Base-by-base conservation (phyloP, 2,797 vertebrate species). In the Propithecus deckenii region DNA sequence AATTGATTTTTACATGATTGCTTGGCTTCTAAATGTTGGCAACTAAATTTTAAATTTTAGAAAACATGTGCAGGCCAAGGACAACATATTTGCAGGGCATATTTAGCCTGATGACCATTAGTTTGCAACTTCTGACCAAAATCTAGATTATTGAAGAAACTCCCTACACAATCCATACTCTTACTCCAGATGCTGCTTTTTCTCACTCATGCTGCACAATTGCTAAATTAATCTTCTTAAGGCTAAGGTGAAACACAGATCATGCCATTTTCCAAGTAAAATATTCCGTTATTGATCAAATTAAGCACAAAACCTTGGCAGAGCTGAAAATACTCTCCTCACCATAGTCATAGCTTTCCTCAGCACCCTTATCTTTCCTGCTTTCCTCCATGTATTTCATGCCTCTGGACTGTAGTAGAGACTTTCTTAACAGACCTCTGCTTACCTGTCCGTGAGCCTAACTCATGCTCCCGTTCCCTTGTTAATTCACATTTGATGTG, bases 11-110 rank as follows among this genome's bases (percentile, higher is more conserved):
- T 15, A 48, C 10, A 23, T 79, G 11, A 20, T 59, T 8, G 41
- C 15, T 48, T 17, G 28, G 20, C 67, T 84, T 84, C 43, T 89
- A 71, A 84, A 89, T 38, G 15, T 65, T 41, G 63, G 57, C 14
- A 85, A 43, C n/a, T 84, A 52, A 65, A n/a, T 46, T 89, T 75
- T 76, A 55, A 72, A 48, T 71, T 89, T 93, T 86, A 93, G 91
- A 74, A 86, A 89, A 85, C 22, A 86, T 74, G 22, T 18, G 25
- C 32, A 89, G 74, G 23, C 32, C 25, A n/a, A 86, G 43, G 59
- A 84, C 85, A 85, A 74, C 32, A 48, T 57, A 23, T 43, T 35
- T 63, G 5, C 14, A 8, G 57, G n/a, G 25, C 61, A 55, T 84
- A 35, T 84, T 81, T 89, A 84, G 17, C n/a, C 35, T 43, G 9